phyloP scores from a whole-genome alignment of 2,888 invertebrate genomes.

The Pterostichus niger region DNA sequence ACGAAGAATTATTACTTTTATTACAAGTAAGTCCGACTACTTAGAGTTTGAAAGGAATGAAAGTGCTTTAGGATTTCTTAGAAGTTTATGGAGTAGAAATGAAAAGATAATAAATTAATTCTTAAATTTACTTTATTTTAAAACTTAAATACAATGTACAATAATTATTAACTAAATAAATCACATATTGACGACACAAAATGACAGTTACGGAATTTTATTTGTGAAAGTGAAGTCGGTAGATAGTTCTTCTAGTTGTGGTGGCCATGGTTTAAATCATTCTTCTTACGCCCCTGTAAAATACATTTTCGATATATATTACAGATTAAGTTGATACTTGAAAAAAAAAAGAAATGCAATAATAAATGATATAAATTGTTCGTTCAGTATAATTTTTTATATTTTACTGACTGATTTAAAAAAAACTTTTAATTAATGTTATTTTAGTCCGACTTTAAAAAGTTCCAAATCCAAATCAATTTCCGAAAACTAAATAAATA shows the following conservation, averaged over 20 bases:
- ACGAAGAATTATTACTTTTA: constrained; percentile 43
- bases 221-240: constrained; percentile 19
- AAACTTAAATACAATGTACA: constrained; percentile 60
- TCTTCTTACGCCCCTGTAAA: constrained; percentile 75
- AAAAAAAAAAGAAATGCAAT: too few relatives aligned
- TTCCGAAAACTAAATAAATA: too few relatives aligned
- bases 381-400: too few relatives aligned
- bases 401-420: too few relatives aligned
- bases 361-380: too few relatives aligned
- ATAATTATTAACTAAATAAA: constrained; percentile 48
- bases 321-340: too few relatives aligned
- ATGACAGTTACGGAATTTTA: constrained; percentile 35
- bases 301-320: constrained; percentile 62
- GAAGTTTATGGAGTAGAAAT: constrained; percentile 1
- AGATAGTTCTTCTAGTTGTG: constrained; percentile 69
- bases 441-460: neutral
- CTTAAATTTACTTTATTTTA: constrained; percentile 37
- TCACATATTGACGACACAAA: constrained; percentile 43
- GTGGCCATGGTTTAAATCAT: constrained; percentile 74
- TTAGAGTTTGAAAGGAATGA: neutral
- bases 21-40: constrained; percentile 16
- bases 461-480: too few relatives aligned
- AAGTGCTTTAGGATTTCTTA: neutral
- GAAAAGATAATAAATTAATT: neutral
- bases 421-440: too few relatives aligned